phyloP scores from a whole-genome alignment of 2,113 vertebrate genomes.

The Pionites leucogaster region DNA sequence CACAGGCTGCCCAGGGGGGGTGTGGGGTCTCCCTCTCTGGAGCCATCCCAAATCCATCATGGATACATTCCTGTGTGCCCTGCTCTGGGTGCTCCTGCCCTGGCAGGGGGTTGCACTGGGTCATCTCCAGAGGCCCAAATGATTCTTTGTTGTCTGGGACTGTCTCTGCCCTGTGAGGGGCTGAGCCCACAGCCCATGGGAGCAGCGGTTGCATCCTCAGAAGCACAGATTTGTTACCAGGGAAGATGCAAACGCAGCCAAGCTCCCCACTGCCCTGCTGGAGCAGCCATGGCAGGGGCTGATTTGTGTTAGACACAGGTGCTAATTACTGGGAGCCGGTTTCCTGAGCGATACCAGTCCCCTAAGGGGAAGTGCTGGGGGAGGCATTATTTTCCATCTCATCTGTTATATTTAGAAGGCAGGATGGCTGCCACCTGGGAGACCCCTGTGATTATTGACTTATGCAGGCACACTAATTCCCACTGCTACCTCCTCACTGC shows the following conservation, averaged over 20 bases:
- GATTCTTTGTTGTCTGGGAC: not conserved
- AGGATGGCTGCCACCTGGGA: not conserved
- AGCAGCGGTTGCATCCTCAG: not conserved
- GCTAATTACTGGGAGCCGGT: not conserved
- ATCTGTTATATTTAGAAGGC: not conserved
- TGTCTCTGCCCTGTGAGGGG: not conserved
- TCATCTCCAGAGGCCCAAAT: not conserved
- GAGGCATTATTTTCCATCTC: conserved; percentile 14
- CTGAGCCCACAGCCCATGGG: not conserved
- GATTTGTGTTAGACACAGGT: not conserved
- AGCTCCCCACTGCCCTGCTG: not conserved
- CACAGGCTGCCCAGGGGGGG: too few species aligned
- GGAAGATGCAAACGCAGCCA: not conserved
- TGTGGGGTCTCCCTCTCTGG: not conserved
- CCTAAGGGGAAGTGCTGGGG: not conserved
- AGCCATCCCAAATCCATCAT: not conserved
- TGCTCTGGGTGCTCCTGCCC: not conserved
- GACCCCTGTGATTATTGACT: not conserved
- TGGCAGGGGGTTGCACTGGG: not conserved
- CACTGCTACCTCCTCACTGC: not conserved
- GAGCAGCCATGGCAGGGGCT: not conserved
- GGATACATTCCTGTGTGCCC: not conserved
- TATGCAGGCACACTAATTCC: not conserved
- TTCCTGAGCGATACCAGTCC: not conserved
- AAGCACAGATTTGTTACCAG: not conserved